These are phyloP conservation scores for Ursus arctos DNA, from an alignment of 2,113 vertebrate species.

Conservation along the genomic window DNA sequence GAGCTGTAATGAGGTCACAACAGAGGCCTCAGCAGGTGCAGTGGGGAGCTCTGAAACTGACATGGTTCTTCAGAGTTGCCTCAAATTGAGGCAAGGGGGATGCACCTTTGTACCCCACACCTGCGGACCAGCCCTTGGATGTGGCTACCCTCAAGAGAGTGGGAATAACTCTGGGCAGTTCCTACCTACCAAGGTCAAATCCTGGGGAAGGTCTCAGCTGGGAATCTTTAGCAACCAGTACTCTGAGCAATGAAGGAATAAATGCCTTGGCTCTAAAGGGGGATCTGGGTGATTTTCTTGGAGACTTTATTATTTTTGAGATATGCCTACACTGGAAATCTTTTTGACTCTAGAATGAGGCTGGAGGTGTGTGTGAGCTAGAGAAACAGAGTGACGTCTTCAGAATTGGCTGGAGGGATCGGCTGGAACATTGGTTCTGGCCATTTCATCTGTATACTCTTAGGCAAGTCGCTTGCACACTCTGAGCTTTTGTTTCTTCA, in stretches of 20 bases:
- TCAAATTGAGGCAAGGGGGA: neutral
- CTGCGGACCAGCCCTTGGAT: neutral
- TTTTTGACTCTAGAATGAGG: slow-evolving; percentile 24
- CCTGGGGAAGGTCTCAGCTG: neutral
- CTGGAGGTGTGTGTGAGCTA: neutral
- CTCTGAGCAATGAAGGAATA: neutral
- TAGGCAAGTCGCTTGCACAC: neutral
- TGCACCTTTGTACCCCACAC: neutral
- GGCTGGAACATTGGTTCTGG: neutral
- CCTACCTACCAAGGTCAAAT: neutral
- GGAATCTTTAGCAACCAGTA: neutral
- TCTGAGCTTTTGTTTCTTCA: neutral
- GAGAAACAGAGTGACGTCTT: neutral
- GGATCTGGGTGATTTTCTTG: slow-evolving; percentile 8
- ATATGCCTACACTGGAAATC: neutral
- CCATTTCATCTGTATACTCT: neutral
- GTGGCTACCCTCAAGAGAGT: neutral
- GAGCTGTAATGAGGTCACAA: neutral
- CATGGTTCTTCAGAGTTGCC: neutral
- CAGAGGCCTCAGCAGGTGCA: neutral
- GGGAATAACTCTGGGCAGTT: neutral
- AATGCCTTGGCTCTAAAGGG: neutral
- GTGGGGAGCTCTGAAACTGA: slow-evolving; percentile 16
- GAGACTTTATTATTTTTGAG: slow-evolving; percentile 25
- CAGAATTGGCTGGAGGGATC: neutral